Conservation (phyloP, 2,113 vertebrate species). For the Echinops telfairi region DNA sequence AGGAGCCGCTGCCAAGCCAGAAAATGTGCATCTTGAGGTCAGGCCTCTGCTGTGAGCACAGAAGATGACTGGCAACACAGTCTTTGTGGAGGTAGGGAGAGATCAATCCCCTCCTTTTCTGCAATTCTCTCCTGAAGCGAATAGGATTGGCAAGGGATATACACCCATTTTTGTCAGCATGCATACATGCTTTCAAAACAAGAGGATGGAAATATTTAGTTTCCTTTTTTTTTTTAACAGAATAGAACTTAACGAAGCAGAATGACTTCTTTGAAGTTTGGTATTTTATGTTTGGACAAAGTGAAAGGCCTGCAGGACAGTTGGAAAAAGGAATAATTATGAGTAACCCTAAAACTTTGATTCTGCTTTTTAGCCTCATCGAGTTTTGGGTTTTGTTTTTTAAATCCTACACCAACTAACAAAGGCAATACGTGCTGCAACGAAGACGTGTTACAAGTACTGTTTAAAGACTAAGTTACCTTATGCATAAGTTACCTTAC, state of each 20-base stretch:
- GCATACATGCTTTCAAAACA: neutral
- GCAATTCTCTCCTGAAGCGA: neutral
- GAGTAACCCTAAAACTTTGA: no score
- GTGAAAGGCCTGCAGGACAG: neutral
- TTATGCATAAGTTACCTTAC: neutral
- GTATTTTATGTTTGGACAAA: neutral
- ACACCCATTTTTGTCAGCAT: neutral
- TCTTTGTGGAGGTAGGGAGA: neutral
- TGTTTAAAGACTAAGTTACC: neutral
- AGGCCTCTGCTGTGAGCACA: neutral
- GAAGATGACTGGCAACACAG: neutral
- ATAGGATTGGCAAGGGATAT: neutral
- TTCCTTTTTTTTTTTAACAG: neutral
- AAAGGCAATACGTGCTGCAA: neutral
- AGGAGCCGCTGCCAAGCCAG: neutral
- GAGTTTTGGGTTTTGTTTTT: neutral
- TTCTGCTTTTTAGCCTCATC: conserved; percentile 4
- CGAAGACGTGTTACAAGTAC: neutral
- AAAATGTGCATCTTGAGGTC: conserved; percentile 10
- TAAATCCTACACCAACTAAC: neutral
- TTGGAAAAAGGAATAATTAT: neutral
- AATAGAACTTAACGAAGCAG: neutral
- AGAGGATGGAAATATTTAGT: neutral
- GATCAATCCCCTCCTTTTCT: neutral
- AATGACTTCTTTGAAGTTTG: neutral